Base-by-base conservation (phyloP, 2,113 vertebrate species). In the Grammomys surdaster region DNA sequence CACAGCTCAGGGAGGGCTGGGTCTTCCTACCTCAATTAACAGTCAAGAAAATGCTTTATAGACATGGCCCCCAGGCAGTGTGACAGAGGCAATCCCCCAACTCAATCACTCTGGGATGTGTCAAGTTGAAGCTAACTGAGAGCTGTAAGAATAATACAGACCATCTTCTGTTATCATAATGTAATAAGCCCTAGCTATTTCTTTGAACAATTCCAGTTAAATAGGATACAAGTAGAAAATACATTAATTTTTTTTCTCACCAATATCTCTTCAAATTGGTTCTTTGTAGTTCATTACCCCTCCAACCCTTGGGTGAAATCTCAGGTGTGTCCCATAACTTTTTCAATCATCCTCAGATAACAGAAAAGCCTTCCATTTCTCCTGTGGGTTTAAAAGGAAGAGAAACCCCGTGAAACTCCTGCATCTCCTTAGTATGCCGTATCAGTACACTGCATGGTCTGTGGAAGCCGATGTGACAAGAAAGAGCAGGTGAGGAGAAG, bases 141-240 rank as follows among this genome's bases (percentile, higher is more conserved):
- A 33, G 10, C 19, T 48, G 24, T 46, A 91, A 43, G 54, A 56
- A 51, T 70, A 54, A 9, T 46, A 80, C 7, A n/a, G 48, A 7
- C 28, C 24, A 73, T 89, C 20, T 58, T 82, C 78, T 89, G 31
- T 70, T 90, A 70, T 24, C 63, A 67, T 28, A 67, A 76, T 54
- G 65, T 87, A 84, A 88, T 51, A 90, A 78, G 69, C 26, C 70
- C 51, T 4, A 91, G 72, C 70, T 93, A 33, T 91, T 89, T 72
- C 40, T 19, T 67, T 89, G n/a, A 89, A 76, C 48, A 85, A 65
- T 36, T 7, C 63, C 69, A 72, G 92, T 72, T 70, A 75, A 87
- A n/a, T 40, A 88, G 26, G 54, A 46, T 70, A n/a, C 16, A 88
- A 90, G 48, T 76, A 95, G 92, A 92, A 94, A 86, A 76, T 77